phyloP scores from a whole-genome alignment of 2,797 vertebrate genomes.

The Hydrolagus colliei region DNA sequence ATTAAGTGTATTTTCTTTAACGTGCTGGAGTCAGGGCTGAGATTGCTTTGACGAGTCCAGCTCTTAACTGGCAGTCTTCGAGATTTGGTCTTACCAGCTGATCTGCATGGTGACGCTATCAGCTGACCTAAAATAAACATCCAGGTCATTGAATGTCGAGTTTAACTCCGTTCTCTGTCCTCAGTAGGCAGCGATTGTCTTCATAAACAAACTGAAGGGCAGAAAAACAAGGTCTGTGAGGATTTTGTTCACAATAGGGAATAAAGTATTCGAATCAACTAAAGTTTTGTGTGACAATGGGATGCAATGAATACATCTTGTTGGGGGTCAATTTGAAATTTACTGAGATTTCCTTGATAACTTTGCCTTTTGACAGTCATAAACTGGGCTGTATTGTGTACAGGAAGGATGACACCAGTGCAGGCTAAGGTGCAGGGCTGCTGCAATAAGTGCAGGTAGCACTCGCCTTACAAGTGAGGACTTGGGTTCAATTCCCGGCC shows the following conservation, averaged over 20 bases:
- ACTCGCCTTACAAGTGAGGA: too few species aligned
- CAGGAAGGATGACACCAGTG: background rate
- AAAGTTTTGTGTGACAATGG: background rate
- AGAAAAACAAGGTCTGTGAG: background rate
- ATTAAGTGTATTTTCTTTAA: too few species aligned
- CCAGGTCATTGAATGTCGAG: background rate
- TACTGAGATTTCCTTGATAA: background rate
- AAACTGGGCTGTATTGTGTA: background rate
- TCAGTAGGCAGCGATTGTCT: background rate
- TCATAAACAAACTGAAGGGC: background rate
- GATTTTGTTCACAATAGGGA: background rate
- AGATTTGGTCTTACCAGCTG: background rate
- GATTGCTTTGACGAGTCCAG: background rate
- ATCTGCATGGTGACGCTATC: background rate
- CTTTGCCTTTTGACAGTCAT: background rate
- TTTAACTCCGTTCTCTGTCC: too few species aligned
- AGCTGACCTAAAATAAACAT: background rate
- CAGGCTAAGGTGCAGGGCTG: too few species aligned
- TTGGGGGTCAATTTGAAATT: background rate
- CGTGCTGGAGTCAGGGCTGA: too few species aligned
- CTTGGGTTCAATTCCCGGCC: too few species aligned
- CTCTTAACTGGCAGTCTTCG: background rate
- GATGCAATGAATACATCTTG: background rate
- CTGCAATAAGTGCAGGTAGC: background rate
- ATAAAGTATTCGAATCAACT: too few species aligned